Evolutionary conservation across 2,113 vertebrate species (phyloP).

Genomic region (Equus przewalskii): DNA sequence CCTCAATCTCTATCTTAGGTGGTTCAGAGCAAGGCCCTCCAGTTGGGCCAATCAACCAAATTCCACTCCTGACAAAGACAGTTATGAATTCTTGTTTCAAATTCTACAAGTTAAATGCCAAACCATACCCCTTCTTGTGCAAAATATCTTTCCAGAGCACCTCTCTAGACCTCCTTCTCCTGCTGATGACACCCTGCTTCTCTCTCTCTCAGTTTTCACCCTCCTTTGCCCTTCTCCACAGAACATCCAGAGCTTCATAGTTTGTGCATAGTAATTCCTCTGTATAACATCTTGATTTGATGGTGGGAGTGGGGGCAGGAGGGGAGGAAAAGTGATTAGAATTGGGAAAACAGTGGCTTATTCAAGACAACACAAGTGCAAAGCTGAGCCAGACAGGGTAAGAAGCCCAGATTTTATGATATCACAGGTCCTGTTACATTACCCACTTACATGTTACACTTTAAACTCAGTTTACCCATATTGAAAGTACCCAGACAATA

Average conservation of each 20-base stretch:
- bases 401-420: neutral
- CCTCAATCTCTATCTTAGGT: neutral
- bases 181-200: neutral
- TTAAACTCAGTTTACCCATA: neutral
- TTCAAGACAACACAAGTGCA: neutral
- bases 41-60: neutral
- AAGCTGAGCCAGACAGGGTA: neutral
- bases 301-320: neutral
- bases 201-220: neutral
- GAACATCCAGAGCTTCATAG: slow-evolving; percentile 11
- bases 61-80: neutral
- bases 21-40: neutral
- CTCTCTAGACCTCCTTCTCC: neutral
- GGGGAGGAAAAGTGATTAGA: neutral
- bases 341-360: neutral
- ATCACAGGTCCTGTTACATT: neutral
- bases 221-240: neutral
- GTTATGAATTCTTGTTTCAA: slow-evolving; percentile 27
- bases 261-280: slow-evolving; percentile 17
- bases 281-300: slow-evolving; percentile 10
- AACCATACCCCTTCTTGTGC: neutral
- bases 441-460: neutral
- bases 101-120: neutral
- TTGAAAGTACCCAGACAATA: neutral
- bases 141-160: slow-evolving; percentile 12